A percentile compares a stretch with the other conserved stretches of the same genome.
Conservation (phyloP, 2,797 vertebrate genomes). For the Gallinago stenura region DNA sequence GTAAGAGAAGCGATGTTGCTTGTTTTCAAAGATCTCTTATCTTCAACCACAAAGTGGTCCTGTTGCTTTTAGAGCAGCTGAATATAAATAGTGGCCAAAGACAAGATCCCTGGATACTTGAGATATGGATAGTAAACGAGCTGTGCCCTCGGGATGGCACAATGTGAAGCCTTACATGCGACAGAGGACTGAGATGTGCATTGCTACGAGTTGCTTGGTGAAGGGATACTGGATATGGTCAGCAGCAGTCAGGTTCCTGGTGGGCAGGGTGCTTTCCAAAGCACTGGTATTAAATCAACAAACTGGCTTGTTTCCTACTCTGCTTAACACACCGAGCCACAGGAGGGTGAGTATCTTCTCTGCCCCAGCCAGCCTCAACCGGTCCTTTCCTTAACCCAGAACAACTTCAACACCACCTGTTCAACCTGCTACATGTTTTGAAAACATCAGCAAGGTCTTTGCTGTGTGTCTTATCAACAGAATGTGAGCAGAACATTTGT, state of each 20-base stretch:
- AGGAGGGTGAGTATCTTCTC: neutral
- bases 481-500: neutral
- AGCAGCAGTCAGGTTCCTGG: neutral
- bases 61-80: neutral
- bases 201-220: rapidly evolving
- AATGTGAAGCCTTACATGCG: neutral
- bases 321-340: neutral
- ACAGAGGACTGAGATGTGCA: neutral
- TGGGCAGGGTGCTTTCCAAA: neutral
- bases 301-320: neutral
- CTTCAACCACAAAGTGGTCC: neutral
- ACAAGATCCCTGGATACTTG: neutral
- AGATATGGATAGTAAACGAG: neutral
- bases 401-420: slow-evolving; percentile 42
- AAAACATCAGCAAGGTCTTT: slow-evolving; percentile 57
- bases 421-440: slow-evolving; percentile 45
- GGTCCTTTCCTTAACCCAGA: slow-evolving; percentile 10
- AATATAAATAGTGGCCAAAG: neutral
- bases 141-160: rapidly evolving
- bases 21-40: neutral
- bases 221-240: neutral
- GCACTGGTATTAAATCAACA: neutral
- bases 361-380: neutral
- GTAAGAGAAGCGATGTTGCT: neutral
- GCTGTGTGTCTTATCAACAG: slow-evolving; percentile 56